Base-by-base conservation (phyloP, 2,888 invertebrate species). In the Sesia apiformis region DNA sequence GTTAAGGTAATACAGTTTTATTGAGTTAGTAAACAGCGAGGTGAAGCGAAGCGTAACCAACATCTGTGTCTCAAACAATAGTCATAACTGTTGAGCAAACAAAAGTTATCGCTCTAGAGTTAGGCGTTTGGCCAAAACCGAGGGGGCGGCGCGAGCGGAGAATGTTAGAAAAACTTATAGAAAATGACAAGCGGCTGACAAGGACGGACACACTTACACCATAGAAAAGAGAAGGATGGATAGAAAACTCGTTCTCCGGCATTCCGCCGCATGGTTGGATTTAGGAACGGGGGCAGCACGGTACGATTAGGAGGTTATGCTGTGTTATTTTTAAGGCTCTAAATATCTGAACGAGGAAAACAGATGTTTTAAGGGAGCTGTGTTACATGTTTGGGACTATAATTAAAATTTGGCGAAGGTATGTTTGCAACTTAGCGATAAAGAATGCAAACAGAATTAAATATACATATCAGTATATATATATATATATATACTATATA, bases 91-190 rank as follows among this genome's bases (percentile, higher is more conserved):
- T 81, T 84, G 84, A 79, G 72, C 84, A 86, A 86, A 87, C 80
- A 86, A 78, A 78, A 80, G 75, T 81, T 81, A 85, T 80, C 81
- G 79, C 68, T 76, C 72, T 70, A 71, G 72, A 73, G 72, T 69
- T 77, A 70, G 76, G 76, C 84, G 81, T 78, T 81, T 81, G 85
- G 70, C 78, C 82, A 78, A 84, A 84, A 82, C 84, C 76, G 81
- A 79, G 78, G 66, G 66, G 82, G 80, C 81, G 78, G 73, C 70
- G 74, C 74, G 74, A 76, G 72, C 78, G 74, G 84, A 81, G 86
- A 84, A 82, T 80, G 85, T 86, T 87, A 88, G 89, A 89, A 89
- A 89, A 89, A 87, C 86, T 88, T 86, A 88, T 86, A 88, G 88
- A 88, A 88, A 88, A 89, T 88, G 89, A 89, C 88, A 88, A 85